phyloP scores from a whole-genome alignment of 2,113 vertebrate genomes.

The Tamias sibiricus region DNA sequence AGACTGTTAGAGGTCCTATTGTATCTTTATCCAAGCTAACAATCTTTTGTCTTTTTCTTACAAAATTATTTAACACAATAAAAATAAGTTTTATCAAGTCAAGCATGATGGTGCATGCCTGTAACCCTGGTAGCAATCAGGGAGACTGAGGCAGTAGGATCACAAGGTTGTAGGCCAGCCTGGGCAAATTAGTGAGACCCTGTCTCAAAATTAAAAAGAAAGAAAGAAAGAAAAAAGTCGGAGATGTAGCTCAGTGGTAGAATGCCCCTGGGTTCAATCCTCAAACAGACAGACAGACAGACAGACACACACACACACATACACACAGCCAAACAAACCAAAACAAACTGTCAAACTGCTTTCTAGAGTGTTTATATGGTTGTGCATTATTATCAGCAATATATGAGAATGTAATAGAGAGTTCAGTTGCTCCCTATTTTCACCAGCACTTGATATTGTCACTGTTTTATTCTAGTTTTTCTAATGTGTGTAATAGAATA shows the following conservation, averaged over 20 bases:
- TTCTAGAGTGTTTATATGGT: not conserved
- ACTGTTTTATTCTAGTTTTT: not conserved
- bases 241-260: not conserved
- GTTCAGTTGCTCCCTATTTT: not conserved
- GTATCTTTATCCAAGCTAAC: slow-evolving; percentile 6
- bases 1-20: not conserved
- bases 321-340: not conserved
- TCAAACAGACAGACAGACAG: no score
- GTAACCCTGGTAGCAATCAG: not conserved
- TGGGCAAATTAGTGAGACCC: not conserved
- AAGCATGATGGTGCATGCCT: not conserved
- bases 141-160: not conserved
- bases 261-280: not conserved
- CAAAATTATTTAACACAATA: not conserved
- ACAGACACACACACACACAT: not conserved
- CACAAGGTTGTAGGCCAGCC: not conserved
- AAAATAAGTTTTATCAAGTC: slow-evolving; percentile 13
- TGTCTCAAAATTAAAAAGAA: not conserved
- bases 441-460: not conserved
- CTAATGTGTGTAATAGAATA: no score
- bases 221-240: not conserved
- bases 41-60: not conserved
- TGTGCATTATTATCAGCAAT: not conserved
- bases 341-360: not conserved
- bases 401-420: not conserved